Percentiles rank a stretch among this genome's conserved stretches.
phyloP scores from a whole-genome alignment of 64 coral and sea anemone genomes.

The Pocillopora verrucosa region DNA sequence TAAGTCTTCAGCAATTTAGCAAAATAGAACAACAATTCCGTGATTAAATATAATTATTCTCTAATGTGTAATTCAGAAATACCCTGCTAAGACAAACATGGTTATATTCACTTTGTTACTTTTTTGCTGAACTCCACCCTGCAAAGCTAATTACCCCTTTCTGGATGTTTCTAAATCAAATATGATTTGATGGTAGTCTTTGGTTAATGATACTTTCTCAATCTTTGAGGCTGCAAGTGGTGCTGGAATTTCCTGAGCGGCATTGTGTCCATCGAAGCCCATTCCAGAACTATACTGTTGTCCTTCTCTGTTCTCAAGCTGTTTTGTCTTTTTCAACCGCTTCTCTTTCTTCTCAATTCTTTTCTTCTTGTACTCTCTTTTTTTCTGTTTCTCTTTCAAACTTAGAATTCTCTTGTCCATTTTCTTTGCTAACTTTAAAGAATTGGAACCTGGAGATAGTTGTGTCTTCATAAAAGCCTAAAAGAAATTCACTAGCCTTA shows the following conservation, averaged over 20 bases:
- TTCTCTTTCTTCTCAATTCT: not conserved
- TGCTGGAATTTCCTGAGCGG: not conserved
- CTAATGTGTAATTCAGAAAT: too few relatives aligned
- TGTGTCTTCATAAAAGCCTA: constrained; percentile 4
- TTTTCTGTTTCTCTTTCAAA: not conserved
- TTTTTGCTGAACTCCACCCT: too few relatives aligned
- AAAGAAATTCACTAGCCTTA: too few relatives aligned
- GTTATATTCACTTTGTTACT: not conserved
- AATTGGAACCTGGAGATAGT: constrained; percentile 11
- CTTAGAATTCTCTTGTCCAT: not conserved
- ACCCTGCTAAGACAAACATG: too few relatives aligned
- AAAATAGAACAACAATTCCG: too few relatives aligned
- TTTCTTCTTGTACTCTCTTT: not conserved
- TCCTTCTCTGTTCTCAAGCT: not conserved
- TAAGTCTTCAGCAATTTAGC: too few relatives aligned
- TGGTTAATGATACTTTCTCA: not conserved
- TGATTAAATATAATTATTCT: too few relatives aligned
- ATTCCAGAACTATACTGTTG: not conserved
- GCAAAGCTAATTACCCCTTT: not conserved
- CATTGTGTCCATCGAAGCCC: not conserved
- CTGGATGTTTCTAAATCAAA: constrained; percentile 1
- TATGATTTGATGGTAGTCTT: not conserved
- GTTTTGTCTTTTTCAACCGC: not conserved
- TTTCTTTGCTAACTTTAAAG: not conserved
- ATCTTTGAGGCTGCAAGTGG: not conserved